Conservation (phyloP, 2,113 vertebrate species). For the Mustela nigripes region DNA sequence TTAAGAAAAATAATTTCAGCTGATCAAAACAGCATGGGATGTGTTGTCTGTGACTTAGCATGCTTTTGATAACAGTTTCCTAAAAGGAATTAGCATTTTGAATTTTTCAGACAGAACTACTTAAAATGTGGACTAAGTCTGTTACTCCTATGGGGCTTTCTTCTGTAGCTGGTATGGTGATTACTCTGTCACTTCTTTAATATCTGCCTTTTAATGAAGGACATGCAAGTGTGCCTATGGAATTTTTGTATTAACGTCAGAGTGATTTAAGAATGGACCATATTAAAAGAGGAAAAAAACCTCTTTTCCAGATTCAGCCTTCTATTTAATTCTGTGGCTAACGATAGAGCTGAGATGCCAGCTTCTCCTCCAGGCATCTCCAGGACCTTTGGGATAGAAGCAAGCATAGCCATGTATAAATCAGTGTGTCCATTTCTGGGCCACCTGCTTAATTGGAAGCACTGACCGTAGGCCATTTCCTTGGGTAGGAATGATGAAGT, state of each 20-base stretch:
- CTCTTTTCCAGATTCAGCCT: not conserved
- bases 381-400: not conserved
- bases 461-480: constrained; percentile 54
- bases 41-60: not conserved
- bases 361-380: not conserved
- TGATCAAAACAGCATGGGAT: constrained; percentile 11
- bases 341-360: constrained; percentile 35
- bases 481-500: constrained; percentile 38
- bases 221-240: constrained; percentile 5
- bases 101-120: not conserved
- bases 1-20: constrained; percentile 48
- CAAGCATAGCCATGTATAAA: not conserved
- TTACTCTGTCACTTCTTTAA: constrained; percentile 54
- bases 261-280: constrained; percentile 56
- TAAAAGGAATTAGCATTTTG: constrained; percentile 57
- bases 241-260: constrained; percentile 60
- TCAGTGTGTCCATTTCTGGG: constrained; percentile 52
- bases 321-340: constrained; percentile 39
- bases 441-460: constrained; percentile 48
- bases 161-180: not conserved
- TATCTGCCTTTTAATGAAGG: constrained; percentile 65
- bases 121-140: constrained; percentile 43
- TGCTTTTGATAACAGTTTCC: constrained; percentile 18
- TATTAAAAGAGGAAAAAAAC: not conserved
- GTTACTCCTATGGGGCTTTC: constrained; percentile 26